These are phyloP conservation scores for Neodontobutis hainanensis DNA, from an alignment of 2,113 vertebrate genomes.

Conservation along the genomic window DNA sequence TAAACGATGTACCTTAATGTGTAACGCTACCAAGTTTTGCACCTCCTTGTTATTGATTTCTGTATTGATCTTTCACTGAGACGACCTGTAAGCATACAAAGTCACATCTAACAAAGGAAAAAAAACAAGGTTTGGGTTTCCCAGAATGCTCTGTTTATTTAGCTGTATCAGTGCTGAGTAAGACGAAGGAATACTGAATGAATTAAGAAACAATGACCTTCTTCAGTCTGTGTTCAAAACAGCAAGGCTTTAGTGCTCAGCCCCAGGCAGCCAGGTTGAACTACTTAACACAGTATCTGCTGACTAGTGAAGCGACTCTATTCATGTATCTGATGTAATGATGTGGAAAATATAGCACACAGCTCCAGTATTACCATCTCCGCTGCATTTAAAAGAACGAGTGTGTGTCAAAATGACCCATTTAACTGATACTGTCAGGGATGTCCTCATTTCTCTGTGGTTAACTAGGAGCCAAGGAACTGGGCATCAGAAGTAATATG, in stretches of 20 bases:
- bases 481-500: background rate
- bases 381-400: constrained; percentile 30
- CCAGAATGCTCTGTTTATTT: constrained; percentile 38
- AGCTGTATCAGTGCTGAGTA: constrained; percentile 26
- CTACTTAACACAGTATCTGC: constrained; percentile 36
- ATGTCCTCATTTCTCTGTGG: background rate
- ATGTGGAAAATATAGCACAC: constrained; percentile 62
- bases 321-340: constrained; percentile 41
- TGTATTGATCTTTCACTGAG: constrained; percentile 28
- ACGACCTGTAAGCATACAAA: constrained; percentile 3
- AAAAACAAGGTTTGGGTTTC: constrained; percentile 25
- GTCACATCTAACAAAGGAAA: background rate
- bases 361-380: constrained; percentile 19
- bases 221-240: constrained; percentile 54
- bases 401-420: constrained; percentile 38
- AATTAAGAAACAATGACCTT: constrained; percentile 65
- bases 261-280: constrained; percentile 49
- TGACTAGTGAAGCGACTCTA: constrained; percentile 48
- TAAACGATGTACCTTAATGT: constrained; percentile 1
- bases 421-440: constrained; percentile 14
- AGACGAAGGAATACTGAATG: constrained; percentile 36
- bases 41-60: constrained; percentile 24
- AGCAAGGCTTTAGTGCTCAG: constrained; percentile 43
- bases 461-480: background rate
- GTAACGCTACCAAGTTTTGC: background rate